Evolutionary conservation across 2,797 vertebrate genomes (phyloP).

Genomic region (Brachyrhaphis roseni): DNA sequence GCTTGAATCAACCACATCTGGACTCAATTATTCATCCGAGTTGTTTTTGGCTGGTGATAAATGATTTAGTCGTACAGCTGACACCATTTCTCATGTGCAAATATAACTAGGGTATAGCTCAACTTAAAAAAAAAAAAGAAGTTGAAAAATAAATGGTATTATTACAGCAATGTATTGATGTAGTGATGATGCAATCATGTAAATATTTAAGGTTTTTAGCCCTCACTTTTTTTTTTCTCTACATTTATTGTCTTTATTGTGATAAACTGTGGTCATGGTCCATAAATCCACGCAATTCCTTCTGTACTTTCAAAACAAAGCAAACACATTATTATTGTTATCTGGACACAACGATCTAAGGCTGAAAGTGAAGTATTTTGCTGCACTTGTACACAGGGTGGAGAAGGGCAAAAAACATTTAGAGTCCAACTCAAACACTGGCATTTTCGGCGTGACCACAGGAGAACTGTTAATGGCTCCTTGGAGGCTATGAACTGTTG

Average conservation of each 20-base stretch:
- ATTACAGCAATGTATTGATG: slow-evolving; percentile 16
- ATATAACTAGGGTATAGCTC: slow-evolving; percentile 68
- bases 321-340: slow-evolving; percentile 62
- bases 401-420: slow-evolving; percentile 62
- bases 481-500: slow-evolving; percentile 97
- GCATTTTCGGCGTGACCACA: slow-evolving; percentile 89
- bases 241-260: slow-evolving; percentile 37
- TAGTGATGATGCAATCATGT: slow-evolving; percentile 7
- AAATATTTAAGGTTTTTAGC: slow-evolving; percentile 38
- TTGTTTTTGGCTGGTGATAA: slow-evolving; percentile 97
- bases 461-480: slow-evolving; percentile 93
- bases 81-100: slow-evolving; percentile 85
- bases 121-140: slow-evolving; percentile 32
- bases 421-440: slow-evolving; percentile 90
- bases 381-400: slow-evolving; percentile 68
- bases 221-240: neutral
- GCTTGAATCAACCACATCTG: slow-evolving; percentile 95
- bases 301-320: slow-evolving; percentile 56
- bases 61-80: slow-evolving; percentile 91
- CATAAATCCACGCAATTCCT: slow-evolving; percentile 35
- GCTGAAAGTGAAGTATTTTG: slow-evolving; percentile 55
- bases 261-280: slow-evolving; percentile 32
- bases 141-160: slow-evolving; percentile 2
- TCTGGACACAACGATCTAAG: slow-evolving; percentile 63
- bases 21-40: slow-evolving; percentile 89